Conservation (phyloP, 1,140 invertebrate genomes). For the Xylocopa sonorina region DNA sequence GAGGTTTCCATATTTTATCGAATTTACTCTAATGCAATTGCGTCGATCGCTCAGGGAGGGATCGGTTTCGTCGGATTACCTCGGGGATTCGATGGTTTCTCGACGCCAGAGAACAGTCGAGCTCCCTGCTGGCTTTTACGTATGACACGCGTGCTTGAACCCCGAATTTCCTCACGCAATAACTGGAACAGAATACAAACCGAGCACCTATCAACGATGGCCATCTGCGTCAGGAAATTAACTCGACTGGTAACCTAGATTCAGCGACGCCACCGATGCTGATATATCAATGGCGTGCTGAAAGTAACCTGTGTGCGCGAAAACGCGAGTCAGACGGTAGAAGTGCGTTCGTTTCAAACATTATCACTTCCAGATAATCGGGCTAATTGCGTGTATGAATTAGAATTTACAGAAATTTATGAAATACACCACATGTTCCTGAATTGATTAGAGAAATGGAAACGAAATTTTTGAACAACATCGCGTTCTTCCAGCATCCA, state of each 20-base stretch:
- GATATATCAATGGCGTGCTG: conserved; percentile 4
- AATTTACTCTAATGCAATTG: not conserved
- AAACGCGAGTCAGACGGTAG: conserved; percentile 1
- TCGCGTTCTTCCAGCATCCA: too few relatives aligned
- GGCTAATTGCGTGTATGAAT: too few relatives aligned
- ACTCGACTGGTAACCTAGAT: conserved; percentile 57
- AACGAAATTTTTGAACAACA: too few relatives aligned
- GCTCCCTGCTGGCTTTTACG: not conserved
- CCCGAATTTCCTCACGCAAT: conserved; percentile 56
- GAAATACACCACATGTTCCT: too few relatives aligned
- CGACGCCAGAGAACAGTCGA: not conserved
- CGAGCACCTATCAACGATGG: conserved; percentile 23
- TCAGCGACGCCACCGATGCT: conserved; percentile 19
- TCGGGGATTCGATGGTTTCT: conserved; percentile 4
- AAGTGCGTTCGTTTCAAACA: too few relatives aligned
- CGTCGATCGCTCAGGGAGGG: not conserved
- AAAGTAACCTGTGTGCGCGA: not conserved
- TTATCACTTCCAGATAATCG: not conserved
- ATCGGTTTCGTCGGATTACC: conserved; percentile 9
- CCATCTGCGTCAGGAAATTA: conserved; percentile 64
- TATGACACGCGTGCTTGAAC: conserved; percentile 44
- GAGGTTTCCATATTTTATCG: too few relatives aligned
- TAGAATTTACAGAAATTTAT: too few relatives aligned
- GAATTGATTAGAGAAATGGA: too few relatives aligned
- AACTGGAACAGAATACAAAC: conserved; percentile 50